Conservation (phyloP, 1,140 invertebrate species). For the Lordiphosa collinella region DNA sequence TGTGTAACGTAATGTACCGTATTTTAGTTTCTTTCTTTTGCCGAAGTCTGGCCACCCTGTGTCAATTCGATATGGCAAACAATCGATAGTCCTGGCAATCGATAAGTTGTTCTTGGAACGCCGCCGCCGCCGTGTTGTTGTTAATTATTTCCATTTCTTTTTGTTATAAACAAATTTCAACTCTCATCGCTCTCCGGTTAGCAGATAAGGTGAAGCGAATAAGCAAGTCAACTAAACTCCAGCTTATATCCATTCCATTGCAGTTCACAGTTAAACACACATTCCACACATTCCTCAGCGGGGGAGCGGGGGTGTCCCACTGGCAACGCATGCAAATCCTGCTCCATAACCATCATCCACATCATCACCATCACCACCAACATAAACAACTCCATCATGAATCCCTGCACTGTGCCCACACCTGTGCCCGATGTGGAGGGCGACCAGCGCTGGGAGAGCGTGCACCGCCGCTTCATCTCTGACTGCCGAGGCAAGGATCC, state of each 20-base stretch:
- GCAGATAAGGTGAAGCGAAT: not conserved
- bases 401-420: conserved; percentile 83
- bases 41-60: too few species aligned
- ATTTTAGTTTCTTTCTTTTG: too few species aligned
- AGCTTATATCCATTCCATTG: too few species aligned
- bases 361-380: not conserved
- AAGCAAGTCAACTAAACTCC: too few species aligned
- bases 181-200: not conserved
- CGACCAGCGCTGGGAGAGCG: conserved; percentile 74
- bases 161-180: conserved; percentile 8
- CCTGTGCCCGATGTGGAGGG: conserved; percentile 82
- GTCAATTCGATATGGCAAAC: not conserved
- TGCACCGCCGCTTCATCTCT: conserved; percentile 88
- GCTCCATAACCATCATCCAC: not conserved
- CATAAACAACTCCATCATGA: conserved; percentile 72
- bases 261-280: too few species aligned
- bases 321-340: not conserved
- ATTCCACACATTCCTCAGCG: too few species aligned
- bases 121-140: conserved; percentile 9
- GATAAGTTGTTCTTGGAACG: not conserved
- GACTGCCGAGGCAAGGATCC: conserved; percentile 92
- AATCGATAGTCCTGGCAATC: not conserved
- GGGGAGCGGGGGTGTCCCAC: too few species aligned
- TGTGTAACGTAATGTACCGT: too few species aligned
- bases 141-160: conserved; percentile 11